These are phyloP conservation scores for Ceratina australensis DNA, from an alignment of 1,140 invertebrate genomes.

Conservation along the genomic window DNA sequence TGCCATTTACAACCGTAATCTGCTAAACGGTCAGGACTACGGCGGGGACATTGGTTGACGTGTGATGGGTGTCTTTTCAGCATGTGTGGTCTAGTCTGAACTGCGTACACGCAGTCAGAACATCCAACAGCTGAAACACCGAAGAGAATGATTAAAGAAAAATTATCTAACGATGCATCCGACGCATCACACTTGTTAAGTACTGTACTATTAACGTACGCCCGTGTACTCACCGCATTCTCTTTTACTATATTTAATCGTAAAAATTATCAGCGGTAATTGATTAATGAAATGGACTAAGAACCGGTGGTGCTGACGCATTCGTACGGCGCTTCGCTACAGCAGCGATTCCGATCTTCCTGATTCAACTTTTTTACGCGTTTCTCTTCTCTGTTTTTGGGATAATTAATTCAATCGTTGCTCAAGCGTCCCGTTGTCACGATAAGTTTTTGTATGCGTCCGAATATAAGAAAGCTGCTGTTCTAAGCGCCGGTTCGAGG, in stretches of 20 bases:
- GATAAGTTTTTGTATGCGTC: not conserved
- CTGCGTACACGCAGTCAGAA: slow-evolving; percentile 60
- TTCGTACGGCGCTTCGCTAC: slow-evolving; percentile 31
- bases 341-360: slow-evolving; percentile 31
- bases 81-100: slow-evolving; percentile 85
- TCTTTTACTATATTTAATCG: slow-evolving; percentile 53
- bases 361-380: not conserved
- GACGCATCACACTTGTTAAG: slow-evolving; percentile 47
- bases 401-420: not conserved
- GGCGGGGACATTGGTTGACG: slow-evolving; percentile 87
- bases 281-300: not conserved
- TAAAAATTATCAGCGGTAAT: slow-evolving; percentile 38
- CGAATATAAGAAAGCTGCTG: slow-evolving; percentile 54
- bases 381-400: not conserved
- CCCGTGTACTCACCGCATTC: slow-evolving; percentile 44
- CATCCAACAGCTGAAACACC: slow-evolving; percentile 50
- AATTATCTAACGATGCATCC: slow-evolving; percentile 57
- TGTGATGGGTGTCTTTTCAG: slow-evolving; percentile 88
- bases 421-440: not conserved
- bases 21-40: slow-evolving; percentile 80
- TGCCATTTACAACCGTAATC: slow-evolving; percentile 84
- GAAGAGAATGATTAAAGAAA: slow-evolving; percentile 54
- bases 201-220: slow-evolving; percentile 40
- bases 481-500: slow-evolving; percentile 52
- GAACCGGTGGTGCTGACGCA: slow-evolving; percentile 35